Evolutionary conservation across 1,140 invertebrate genomes (phyloP), one percentile per base, ranked within the genome.

Genomic region (Goniozus legneri): DNA sequence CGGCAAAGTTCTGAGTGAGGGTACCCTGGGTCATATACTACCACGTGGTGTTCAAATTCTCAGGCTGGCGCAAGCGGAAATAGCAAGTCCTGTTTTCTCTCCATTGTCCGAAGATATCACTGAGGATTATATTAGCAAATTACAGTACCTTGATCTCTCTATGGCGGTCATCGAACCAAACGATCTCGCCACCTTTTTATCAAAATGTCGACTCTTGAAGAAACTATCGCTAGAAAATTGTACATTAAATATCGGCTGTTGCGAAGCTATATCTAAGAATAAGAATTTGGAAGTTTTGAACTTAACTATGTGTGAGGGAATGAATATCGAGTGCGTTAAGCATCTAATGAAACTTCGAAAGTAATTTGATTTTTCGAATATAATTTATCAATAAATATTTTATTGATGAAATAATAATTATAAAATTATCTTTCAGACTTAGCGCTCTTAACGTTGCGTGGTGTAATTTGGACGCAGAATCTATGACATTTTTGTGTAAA

Each of bases 171-270:
- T 92, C 15, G 79, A 80, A 4, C 34, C 69, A 1, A 43, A 70
- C 12, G 83, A 83, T 32, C 72, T 95, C 22, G 77, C 79, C 22
- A 62, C 73, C 13, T 62, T 95, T 6, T 74, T 95, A 12, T 68
- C 67, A 1, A 77, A 80, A 10, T 94, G 90, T 73, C 76, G 76
- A 14, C 77, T 80, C 21, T 73, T 95, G 16, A 83, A 82, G 56
- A 94, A 93, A 70, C 68, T 95, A 2, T 93, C 90, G 57, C 63
- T 95, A 34, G 92, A 95, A 76, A 85, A 85, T 54, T 83, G 87
- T 46, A 67, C 69, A 13, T 35, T 94, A 0, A 82, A 82, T 64
- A 76, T 81, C 56, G 62, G 65, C 3, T 81, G 85, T 33, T 86
- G 86, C 56, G 51, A 69, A 40, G 77, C 82, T 32, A 80, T 95